Evolutionary conservation across 2,888 invertebrate genomes (phyloP).

Genomic region (Leptinotarsa rubiginosa): DNA sequence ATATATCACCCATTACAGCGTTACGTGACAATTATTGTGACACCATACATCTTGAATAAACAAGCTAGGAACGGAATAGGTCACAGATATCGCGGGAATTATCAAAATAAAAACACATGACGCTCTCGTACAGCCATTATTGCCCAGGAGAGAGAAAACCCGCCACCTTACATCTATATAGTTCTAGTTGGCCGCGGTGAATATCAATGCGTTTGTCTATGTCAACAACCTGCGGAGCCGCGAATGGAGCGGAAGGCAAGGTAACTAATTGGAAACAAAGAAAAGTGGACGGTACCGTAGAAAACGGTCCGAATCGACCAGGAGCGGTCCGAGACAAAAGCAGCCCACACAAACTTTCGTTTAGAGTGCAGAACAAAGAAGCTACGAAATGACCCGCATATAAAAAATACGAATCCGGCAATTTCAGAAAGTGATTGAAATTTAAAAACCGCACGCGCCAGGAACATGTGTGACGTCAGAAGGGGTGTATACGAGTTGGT

Average conservation of each 20-base stretch:
- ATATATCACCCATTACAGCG: neutral
- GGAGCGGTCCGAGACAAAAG: neutral
- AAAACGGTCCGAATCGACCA: slow-evolving; percentile 34
- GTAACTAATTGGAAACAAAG: slow-evolving; percentile 51
- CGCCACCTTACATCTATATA: neutral
- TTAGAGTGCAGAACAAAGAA: no score
- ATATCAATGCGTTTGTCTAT: slow-evolving; percentile 47
- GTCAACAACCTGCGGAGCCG: slow-evolving; percentile 49
- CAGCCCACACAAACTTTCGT: no score
- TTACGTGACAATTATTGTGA: slow-evolving; percentile 10
- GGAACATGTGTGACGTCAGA: no score
- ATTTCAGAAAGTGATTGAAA: no score
- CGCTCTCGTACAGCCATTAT: neutral
- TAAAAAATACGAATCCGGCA: no score
- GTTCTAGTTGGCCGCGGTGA: slow-evolving; percentile 28
- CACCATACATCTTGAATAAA: neutral
- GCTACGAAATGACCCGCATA: no score
- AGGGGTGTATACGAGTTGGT: no score
- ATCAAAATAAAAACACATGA: slow-evolving; percentile 20
- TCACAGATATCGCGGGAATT: neutral
- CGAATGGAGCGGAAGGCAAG: slow-evolving; percentile 46
- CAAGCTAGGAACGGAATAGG: slow-evolving; percentile 19
- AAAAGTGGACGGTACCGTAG: slow-evolving; percentile 47
- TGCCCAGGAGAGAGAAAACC: neutral
- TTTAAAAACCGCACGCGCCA: no score